Base-by-base conservation (phyloP, 2,113 vertebrate species). In the Plectropomus leopardus region DNA sequence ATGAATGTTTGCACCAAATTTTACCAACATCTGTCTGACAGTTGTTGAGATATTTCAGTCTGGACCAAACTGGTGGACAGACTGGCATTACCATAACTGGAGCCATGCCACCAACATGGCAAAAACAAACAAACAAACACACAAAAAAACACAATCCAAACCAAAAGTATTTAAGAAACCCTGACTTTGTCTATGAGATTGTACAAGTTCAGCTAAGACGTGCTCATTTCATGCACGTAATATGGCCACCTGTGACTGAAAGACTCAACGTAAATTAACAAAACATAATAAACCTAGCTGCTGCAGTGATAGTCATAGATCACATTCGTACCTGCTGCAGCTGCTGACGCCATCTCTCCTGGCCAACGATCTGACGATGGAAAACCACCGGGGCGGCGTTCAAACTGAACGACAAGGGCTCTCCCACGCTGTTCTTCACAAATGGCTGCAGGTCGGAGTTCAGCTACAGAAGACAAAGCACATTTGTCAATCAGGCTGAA, bases 371-470 rank as follows among this genome's bases (percentile, higher is more conserved):
- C 80, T 98, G 96, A 71, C 96, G 96, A 93, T 99, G 98, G 68
- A 99, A 96, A 76, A 99, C 71, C 70, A 96, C 96, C 26, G 98
- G 98, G 64, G 97, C 97, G 48, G 96, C 96, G 90, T 95, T 97
- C 75, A 99, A 88, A 88, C 95, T 96, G 92, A 99, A 98, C 48
- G 94, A 71, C 59, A 72, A 11, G 0, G 89, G 86, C 57, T 96
- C 97, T 79, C 80, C 89, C 55, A 89, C 57, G 69, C 90, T 90
- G 86, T 93, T 95, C 94, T 95, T 97, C 92, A 98, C 54, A 91
- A 99, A 99, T 0, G 98, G 97, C 91, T 97, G 97, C 72, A 99
- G 95, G 92, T 99, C 98, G 3, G 94, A 96, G 94, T 98, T 97
- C 26, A 99, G 94, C 98, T 99, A 89, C 81, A 94, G 92, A 82